Evolutionary conservation across 30 jellyfish, hydroid and myxozoan species (phyloP).

Genomic region (Aurelia sp.): DNA sequence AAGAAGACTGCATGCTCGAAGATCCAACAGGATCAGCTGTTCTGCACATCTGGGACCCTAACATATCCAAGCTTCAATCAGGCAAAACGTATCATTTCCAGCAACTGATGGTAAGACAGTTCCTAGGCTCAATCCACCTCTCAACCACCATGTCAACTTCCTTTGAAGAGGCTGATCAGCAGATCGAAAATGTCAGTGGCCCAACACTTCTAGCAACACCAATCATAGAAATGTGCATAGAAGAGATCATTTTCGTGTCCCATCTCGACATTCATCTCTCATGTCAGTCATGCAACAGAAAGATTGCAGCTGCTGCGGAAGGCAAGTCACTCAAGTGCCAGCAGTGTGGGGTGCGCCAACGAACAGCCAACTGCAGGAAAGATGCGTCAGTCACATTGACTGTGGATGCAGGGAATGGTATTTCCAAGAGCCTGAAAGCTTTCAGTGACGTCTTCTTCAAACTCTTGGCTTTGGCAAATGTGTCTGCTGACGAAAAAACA

Average conservation of each 20-base stretch:
- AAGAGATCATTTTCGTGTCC: neutral
- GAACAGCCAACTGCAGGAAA: neutral
- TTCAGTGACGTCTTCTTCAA: neutral
- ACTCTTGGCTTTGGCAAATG: neutral
- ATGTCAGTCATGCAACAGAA: constrained; percentile 7
- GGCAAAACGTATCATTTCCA: neutral
- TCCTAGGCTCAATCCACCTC: neutral
- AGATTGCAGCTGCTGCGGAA: constrained; percentile 1
- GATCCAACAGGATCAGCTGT: neutral
- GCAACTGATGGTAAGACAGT: constrained; percentile 5
- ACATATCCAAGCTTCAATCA: neutral
- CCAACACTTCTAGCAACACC: constrained; percentile 6
- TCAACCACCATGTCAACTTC: constrained; percentile 1
- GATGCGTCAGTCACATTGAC: neutral
- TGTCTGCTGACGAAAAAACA: neutral
- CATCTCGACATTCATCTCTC: neutral
- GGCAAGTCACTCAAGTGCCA: neutral
- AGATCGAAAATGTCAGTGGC: neutral
- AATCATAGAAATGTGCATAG: neutral
- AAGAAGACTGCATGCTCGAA: constrained; percentile 33
- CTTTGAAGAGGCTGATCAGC: constrained; percentile 5
- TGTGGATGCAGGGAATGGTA: neutral
- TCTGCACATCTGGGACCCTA: no score
- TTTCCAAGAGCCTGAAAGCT: neutral
- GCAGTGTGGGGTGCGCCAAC: constrained; percentile 15